Conservation (phyloP, 2,113 vertebrate species). For the Melanostigma gelatinosum region DNA sequence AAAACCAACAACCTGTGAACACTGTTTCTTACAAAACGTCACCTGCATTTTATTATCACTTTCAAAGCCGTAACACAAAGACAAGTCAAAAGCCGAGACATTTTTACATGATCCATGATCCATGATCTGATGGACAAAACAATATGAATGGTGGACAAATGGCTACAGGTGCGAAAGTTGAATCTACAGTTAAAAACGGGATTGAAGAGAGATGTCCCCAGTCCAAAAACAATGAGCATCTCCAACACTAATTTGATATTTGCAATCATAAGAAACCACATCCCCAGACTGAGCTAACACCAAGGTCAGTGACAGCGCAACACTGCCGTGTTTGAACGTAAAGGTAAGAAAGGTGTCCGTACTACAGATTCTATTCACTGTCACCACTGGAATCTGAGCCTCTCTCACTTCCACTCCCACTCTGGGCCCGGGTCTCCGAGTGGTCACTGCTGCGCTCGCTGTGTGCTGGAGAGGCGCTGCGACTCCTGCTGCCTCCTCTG, state of each 20-base stretch:
- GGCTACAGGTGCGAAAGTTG: slow-evolving; percentile 8
- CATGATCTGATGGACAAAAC: slow-evolving; percentile 30
- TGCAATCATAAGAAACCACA: slow-evolving; percentile 15
- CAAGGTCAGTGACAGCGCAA: background rate
- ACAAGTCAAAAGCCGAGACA: slow-evolving; percentile 20
- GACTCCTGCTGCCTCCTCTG: slow-evolving; percentile 78
- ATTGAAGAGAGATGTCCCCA: background rate
- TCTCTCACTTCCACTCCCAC: slow-evolving; percentile 84
- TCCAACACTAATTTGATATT: background rate
- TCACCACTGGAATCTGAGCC: slow-evolving; percentile 87
- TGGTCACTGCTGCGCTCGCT: slow-evolving; percentile 87
- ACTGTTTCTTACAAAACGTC: slow-evolving; percentile 54
- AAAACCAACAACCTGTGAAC: slow-evolving; percentile 11
- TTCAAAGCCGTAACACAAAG: slow-evolving; percentile 37
- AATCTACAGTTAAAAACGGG: slow-evolving; percentile 63
- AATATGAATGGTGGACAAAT: slow-evolving; percentile 25
- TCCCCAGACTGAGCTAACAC: background rate
- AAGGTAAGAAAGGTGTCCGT: slow-evolving; percentile 2
- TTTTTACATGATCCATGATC: slow-evolving; percentile 44
- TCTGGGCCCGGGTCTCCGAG: slow-evolving; percentile 82
- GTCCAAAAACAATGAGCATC: slow-evolving; percentile 33
- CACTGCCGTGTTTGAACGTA: slow-evolving; percentile 1
- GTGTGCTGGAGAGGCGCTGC: slow-evolving; percentile 85
- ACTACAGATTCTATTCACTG: slow-evolving; percentile 82
- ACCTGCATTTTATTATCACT: slow-evolving; percentile 54